A percentile compares a stretch with the other conserved stretches of the same genome.
These are phyloP conservation scores for Perizoma affinitatum DNA, from an alignment of 2,888 invertebrate genomes.

Conservation along the genomic window DNA sequence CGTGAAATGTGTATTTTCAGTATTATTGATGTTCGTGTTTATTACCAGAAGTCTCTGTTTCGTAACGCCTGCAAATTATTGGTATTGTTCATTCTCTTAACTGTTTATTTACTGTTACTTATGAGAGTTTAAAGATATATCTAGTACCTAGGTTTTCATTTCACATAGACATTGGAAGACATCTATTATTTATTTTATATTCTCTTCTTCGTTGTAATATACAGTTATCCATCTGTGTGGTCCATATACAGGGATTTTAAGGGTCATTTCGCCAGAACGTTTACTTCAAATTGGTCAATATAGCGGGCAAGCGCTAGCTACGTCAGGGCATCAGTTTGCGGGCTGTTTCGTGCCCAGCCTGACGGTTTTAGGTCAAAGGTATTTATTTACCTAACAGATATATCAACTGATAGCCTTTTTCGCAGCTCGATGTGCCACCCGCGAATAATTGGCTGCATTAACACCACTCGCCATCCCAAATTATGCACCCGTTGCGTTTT, in stretches of 20 bases:
- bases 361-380: constrained; percentile 72
- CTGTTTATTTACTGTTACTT: constrained; percentile 23
- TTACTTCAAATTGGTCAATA: constrained; percentile 47
- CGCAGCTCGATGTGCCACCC: constrained; percentile 53
- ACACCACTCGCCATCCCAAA: constrained; percentile 47
- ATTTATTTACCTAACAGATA: constrained; percentile 72
- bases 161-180: constrained; percentile 21
- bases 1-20: not conserved
- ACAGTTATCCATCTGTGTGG: constrained; percentile 36
- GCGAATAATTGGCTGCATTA: constrained; percentile 53
- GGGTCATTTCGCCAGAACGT: constrained; percentile 34
- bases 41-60: constrained; percentile 21
- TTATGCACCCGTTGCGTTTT: constrained; percentile 42
- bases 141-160: constrained; percentile 16
- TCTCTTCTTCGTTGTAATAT: constrained; percentile 23
- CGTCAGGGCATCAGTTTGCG: constrained; percentile 55
- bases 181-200: constrained; percentile 30
- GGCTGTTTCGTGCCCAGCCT: constrained; percentile 54
- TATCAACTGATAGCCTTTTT: constrained; percentile 59
- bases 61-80: constrained; percentile 14
- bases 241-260: constrained; percentile 34
- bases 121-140: constrained; percentile 15
- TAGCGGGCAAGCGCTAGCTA: constrained; percentile 40
- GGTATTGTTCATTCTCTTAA: constrained; percentile 24
- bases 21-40: constrained; percentile 17